Evolutionary conservation across 30 jellyfish, hydroid and myxozoan species (phyloP).

Genomic region (Hydractinia symbiolongicarpus): DNA sequence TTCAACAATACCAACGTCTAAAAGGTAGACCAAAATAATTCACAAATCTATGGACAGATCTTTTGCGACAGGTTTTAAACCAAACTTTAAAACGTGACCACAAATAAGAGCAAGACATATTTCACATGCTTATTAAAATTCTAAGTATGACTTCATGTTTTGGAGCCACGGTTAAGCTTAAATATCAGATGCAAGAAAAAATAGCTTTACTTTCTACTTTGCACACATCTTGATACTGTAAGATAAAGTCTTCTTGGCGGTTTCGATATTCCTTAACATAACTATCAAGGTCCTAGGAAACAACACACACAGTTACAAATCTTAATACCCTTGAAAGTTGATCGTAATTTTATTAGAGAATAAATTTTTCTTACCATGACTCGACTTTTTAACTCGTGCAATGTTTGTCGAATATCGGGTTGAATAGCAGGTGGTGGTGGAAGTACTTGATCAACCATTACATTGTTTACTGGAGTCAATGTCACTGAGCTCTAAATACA

Average conservation of each 20-base stretch:
- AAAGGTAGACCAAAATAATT: no score
- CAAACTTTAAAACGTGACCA: no score
- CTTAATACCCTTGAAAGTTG: neutral
- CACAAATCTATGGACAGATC: no score
- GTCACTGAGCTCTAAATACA: neutral
- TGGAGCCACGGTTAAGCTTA: no score
- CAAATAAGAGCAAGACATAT: no score
- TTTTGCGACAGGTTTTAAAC: no score
- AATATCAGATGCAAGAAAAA: no score
- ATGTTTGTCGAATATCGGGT: neutral
- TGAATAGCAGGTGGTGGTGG: neutral
- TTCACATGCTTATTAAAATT: no score
- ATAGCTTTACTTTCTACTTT: slow-evolving; percentile 59
- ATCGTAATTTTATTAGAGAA: neutral
- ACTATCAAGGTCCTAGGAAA: slow-evolving; percentile 44
- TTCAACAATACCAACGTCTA: no score
- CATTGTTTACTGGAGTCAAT: neutral
- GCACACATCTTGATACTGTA: slow-evolving; percentile 66
- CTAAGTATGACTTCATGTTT: no score
- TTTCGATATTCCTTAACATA: slow-evolving; percentile 52
- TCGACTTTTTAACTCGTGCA: neutral
- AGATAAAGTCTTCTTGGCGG: slow-evolving; percentile 76
- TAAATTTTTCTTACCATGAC: neutral
- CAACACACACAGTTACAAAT: neutral
- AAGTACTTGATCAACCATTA: neutral